phyloP scores from a whole-genome alignment of 53 echinoderm and acorn worm species.

The Arbacia lixula region DNA sequence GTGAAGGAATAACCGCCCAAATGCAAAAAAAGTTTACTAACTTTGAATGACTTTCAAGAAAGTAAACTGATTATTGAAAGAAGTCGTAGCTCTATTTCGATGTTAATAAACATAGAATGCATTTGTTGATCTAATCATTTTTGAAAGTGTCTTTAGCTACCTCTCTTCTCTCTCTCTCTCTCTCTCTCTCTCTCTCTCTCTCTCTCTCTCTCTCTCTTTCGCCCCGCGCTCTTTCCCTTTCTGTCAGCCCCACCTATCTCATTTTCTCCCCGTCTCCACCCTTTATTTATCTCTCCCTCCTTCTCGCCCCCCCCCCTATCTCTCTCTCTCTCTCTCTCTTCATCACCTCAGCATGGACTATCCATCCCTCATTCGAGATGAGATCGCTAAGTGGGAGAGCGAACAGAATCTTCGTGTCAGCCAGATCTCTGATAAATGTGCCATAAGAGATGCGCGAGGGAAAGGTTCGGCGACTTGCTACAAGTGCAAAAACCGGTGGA shows the following conservation, averaged over 20 bases:
- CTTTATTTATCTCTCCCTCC: neutral
- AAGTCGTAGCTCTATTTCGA: no score
- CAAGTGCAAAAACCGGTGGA: neutral
- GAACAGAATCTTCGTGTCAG: neutral
- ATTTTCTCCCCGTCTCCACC: neutral
- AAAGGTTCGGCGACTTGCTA: neutral
- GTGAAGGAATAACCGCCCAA: no score
- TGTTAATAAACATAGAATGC: no score
- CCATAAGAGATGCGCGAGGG: neutral
- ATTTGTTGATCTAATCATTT: no score
- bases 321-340: neutral
- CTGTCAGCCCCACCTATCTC: neutral
- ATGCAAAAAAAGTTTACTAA: no score
- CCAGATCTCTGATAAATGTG: neutral
- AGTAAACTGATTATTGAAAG: no score
- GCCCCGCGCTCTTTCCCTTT: no score
- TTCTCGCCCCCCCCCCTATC: neutral
- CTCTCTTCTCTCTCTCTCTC: no score
- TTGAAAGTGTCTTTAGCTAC: no score
- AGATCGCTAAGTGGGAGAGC: slow-evolving; percentile 4
- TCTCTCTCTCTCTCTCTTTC: no score
- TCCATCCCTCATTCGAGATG: neutral
- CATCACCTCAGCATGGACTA: neutral
- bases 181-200: no score
- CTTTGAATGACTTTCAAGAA: no score